A percentile compares a stretch with the other conserved stretches of the same genome.
Evolutionary conservation across 2,888 invertebrate species (phyloP).

Genomic region (Parnassius apollo): DNA sequence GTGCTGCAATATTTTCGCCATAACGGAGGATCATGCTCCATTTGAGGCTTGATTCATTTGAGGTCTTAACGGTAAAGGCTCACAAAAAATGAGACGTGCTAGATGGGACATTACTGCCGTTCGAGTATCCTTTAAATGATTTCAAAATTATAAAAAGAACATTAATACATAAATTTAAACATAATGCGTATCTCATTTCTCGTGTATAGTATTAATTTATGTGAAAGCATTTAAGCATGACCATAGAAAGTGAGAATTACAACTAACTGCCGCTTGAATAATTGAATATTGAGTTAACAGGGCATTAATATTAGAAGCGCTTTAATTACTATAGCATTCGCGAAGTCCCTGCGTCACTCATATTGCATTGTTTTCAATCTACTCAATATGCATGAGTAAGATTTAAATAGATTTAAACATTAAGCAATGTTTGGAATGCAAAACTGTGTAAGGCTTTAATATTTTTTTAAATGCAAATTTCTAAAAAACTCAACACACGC

Average conservation of each 20-base stretch:
- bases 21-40: no score
- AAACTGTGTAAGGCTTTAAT: background rate
- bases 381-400: constrained; percentile 19
- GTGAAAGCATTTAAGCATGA: background rate
- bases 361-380: constrained; percentile 12
- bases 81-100: no score
- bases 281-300: constrained; percentile 62
- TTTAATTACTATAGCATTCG: constrained; percentile 35
- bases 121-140: no score
- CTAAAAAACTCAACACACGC: no score
- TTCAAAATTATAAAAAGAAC: no score
- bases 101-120: no score
- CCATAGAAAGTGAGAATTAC: constrained; percentile 13
- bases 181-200: background rate
- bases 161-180: background rate
- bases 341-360: constrained; percentile 1
- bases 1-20: no score
- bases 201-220: background rate
- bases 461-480: no score
- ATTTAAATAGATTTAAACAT: background rate
- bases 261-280: constrained; percentile 36
- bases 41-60: no score
- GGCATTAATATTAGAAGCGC: constrained; percentile 43
- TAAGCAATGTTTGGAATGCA: no score
- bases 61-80: no score